Base-by-base conservation (phyloP, 2,888 invertebrate genomes). In the Hypolimnas misippus region DNA sequence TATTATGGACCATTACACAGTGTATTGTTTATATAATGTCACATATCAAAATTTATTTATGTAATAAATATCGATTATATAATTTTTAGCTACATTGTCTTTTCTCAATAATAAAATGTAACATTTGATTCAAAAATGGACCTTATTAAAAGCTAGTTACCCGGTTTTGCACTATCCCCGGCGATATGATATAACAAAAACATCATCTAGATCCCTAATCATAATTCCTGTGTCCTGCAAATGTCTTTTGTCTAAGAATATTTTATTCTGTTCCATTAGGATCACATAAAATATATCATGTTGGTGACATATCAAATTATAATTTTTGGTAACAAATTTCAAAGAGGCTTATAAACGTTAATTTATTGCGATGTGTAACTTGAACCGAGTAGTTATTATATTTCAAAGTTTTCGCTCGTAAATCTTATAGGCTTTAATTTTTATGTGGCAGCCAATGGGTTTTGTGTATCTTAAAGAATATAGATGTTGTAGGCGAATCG, bases 381-480 rank as follows among this genome's bases (percentile, higher is more conserved):
- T 83, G 81, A 89, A 76, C 84, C 79, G 79, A 70, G 84, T 88
- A 69, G 84, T 89, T 86, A 88, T 88, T 89, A 86, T 88, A 88
- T 89, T 89, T 88, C 87, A 88, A 89, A 87, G 84, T 82, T 82
- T 82, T 79, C 62, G 70, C 70, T 77, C 79, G 78, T 91, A 90
- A 91, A 91, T 90, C 89, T 83, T 72, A 66, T 70, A 69, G 82
- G 81, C 77, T 84, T 86, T 87, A 83, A 84, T 87, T 90, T 90
- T 90, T 89, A 88, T 84, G 83, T 81, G 84, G 80, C 83, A 76
- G 70, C 67, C 73, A 73, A 71, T 75, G 75, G 54, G 73, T 76
- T 80, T 82, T n/a, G 44, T 46, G 17, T 46, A n/a, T 5, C 7
- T 12, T 1, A n/a, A 38, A 38, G 12, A n/a, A 38, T 38, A 38